A percentile compares a stretch with the other conserved stretches of the same genome.
These are phyloP conservation scores for Xenops minutus DNA, from an alignment of 2,797 vertebrate species.

Conservation along the genomic window DNA sequence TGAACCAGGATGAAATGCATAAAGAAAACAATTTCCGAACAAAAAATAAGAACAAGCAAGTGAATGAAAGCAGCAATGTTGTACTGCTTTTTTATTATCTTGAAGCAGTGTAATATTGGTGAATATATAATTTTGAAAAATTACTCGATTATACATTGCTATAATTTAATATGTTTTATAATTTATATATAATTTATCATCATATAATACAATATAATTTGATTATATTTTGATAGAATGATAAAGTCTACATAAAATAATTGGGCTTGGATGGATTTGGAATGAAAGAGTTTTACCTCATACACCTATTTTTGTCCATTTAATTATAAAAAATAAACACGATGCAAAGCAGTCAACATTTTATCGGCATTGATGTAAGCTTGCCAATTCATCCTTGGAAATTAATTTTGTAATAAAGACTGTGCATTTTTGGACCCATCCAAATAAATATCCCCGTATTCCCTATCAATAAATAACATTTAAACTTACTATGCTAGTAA, in stretches of 20 bases:
- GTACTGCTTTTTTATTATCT: not conserved
- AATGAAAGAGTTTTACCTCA: not conserved
- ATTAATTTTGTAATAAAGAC: not conserved
- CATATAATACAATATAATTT: not conserved
- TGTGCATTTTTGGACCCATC: not conserved
- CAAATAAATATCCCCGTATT: not conserved
- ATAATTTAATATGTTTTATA: not conserved
- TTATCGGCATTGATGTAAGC: not conserved
- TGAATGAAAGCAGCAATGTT: not conserved
- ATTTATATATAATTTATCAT: not conserved
- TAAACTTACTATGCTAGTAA: not conserved
- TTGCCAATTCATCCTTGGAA: not conserved
- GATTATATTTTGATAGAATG: not conserved
- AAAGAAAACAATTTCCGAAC: not conserved
- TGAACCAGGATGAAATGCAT: not conserved
- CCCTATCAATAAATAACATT: not conserved
- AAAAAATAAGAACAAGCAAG: not conserved
- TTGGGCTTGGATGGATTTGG: not conserved
- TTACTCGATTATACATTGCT: not conserved
- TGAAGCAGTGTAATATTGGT: not conserved
- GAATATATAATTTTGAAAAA: not conserved
- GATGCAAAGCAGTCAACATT: not conserved
- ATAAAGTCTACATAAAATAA: not conserved
- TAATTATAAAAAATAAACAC: not conserved
- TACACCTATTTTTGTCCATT: not conserved